Evolutionary conservation across 2,113 vertebrate genomes (phyloP), one percentile per base, ranked within the genome.

Genomic region (Emydocephalus ijimae): DNA sequence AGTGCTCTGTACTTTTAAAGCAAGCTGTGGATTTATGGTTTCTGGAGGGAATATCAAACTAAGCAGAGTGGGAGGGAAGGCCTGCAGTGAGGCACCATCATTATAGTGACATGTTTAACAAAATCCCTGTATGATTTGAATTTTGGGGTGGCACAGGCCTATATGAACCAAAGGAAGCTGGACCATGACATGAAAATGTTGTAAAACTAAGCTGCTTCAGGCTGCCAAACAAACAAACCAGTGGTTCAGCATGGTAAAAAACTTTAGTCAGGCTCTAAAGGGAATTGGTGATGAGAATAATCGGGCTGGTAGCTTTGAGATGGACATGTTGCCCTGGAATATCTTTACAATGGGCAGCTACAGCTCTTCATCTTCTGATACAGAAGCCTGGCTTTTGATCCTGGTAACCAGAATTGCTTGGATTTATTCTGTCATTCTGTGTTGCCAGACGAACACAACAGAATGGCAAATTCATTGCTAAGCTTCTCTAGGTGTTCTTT

Each of bases 291-390:
- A 99, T 11, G 98, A 99, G 95, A 99, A 99, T 96, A 99, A 99
- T 95, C 99, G 98, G 99, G 99, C 99, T 0, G 97, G 98, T 59
- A 99, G 99, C 96, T 99, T 99, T 21, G 99, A 99, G 96, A 97
- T 99, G 98, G 99, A 99, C 97, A 99, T 99, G 98, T 97, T 99
- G 98, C 98, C 2, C 97, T 99, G 94, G 98, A 99, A 93, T 99
- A 99, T 0, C 98, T 99, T 54, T 98, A 99, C 96, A 99, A 99
- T 96, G 98, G 98, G 5, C 98, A 98, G 93, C 98, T 98, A 69
- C 98, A 99, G 95, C 96, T 99, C 1, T 96, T 98, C 0, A 95
- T 98, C 11, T 98, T 98, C 81, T 99, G 89, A 90, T 52, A 87
- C 39, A 57, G 57, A 96, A 94, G 2, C 0, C 2, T 2, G 14